Evolutionary conservation across 2,888 invertebrate species (phyloP), one percentile per base, ranked within the genome.

Genomic region (Hesperia comma): DNA sequence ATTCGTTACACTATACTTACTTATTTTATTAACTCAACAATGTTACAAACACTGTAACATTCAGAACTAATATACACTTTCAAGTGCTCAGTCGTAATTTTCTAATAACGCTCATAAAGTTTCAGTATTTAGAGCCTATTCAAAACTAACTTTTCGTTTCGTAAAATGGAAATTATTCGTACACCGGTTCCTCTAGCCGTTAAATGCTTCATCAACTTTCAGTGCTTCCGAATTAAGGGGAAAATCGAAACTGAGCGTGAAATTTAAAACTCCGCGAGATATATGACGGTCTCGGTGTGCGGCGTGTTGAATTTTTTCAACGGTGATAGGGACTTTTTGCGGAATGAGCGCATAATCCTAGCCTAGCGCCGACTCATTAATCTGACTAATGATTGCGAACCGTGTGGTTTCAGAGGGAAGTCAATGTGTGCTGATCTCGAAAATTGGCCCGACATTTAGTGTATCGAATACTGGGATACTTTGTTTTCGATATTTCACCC

Each of bases 351-450:
- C 74, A 77, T 85, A 84, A 83, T 83, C 82, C 81, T 69, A 72
- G 78, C 82, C 81, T 69, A 72, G 78, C 77, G 81, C 78, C 74
- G 78, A 73, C 75, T 74, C 88, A 86, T 90, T 88, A 86, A 89
- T 88, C 88, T 88, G 82, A 80, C 79, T 88, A 89, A 88, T 84
- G 87, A 83, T 82, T 78, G 75, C 71, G 70, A 69, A 69, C 69
- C 70, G 71, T 66, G 71, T 68, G 71, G 71, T 64, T 70, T 72
- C 66, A 41, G 51, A 63, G 66, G 56, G 69, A 61, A 32, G 21
- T 63, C 26, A 58, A 71, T 68, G 71, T 71, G 71, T 64, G 69
- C 37, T 49, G 68, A 68, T 69, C 67, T 26, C 63, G 12, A 55
- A 56, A 54, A 49, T 26, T 17, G 41, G 17, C 6, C 32, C 26